A percentile compares a stretch with the other conserved stretches of the same genome.
These are phyloP conservation scores for Chelonus formosanus DNA, from an alignment of 2,888 invertebrate genomes.

Conservation along the genomic window DNA sequence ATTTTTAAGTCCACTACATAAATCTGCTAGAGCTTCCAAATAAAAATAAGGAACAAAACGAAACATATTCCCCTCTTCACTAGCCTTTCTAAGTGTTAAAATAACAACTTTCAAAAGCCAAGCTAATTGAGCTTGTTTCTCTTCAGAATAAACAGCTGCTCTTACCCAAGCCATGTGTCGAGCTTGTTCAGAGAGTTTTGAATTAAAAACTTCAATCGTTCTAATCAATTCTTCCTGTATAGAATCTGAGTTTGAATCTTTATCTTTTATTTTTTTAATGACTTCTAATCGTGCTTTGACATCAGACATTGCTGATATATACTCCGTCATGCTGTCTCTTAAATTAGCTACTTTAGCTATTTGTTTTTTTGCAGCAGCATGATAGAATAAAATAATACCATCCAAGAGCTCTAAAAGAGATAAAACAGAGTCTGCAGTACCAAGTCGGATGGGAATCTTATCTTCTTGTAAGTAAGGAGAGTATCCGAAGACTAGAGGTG, in stretches of 20 bases:
- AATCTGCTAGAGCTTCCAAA: conserved; percentile 73
- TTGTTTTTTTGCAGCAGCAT: conserved; percentile 75
- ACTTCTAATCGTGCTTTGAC: conserved; percentile 67
- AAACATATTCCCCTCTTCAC: conserved; percentile 72
- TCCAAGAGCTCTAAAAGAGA: conserved; percentile 73
- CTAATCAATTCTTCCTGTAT: conserved; percentile 69
- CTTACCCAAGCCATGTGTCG: conserved; percentile 77
- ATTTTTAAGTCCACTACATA: conserved; percentile 72
- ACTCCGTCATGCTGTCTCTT: conserved; percentile 74
- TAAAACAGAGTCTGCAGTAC: conserved; percentile 64
- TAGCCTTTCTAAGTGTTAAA: conserved; percentile 70
- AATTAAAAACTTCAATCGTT: conserved; percentile 71
- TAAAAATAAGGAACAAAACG: conserved; percentile 80
- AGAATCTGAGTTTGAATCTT: conserved; percentile 49
- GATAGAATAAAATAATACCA: conserved; percentile 74
- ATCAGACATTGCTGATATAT: conserved; percentile 71
- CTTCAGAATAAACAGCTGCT: conserved; percentile 73
- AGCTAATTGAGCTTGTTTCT: conserved; percentile 71
- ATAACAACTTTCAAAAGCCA: conserved; percentile 72
- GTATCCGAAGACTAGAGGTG: conserved; percentile 50
- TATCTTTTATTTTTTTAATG: conserved; percentile 52
- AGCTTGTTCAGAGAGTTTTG: conserved; percentile 69
- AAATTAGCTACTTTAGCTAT: conserved; percentile 69
- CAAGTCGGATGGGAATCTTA: conserved; percentile 61
- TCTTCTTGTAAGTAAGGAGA: conserved; percentile 50